These are phyloP conservation scores for Orthosia gothica DNA, from an alignment of 2,888 invertebrate species.

Conservation along the genomic window DNA sequence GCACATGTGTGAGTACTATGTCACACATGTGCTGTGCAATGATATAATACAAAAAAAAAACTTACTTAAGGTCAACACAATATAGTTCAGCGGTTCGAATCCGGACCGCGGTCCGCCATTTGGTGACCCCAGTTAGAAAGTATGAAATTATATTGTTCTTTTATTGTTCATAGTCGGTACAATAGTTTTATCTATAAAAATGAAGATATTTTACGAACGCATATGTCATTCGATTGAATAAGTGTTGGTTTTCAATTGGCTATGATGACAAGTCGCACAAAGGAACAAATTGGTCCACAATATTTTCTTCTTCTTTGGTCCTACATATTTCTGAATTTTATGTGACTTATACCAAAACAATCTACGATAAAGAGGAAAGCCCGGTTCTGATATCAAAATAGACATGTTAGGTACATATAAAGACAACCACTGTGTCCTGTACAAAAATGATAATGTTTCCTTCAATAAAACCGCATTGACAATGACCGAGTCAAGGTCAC, in stretches of 20 bases:
- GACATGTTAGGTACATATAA: not conserved
- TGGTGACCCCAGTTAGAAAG: too few species aligned
- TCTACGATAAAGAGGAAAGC: not conserved
- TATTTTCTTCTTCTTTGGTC: too few species aligned
- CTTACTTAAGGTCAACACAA: too few species aligned
- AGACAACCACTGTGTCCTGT: not conserved
- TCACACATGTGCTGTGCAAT: too few species aligned
- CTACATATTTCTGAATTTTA: too few species aligned
- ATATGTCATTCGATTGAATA: not conserved
- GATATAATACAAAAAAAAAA: too few species aligned
- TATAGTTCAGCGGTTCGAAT: too few species aligned
- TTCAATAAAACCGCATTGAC: constrained; percentile 13
- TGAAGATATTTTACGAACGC: not conserved
- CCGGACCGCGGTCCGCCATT: too few species aligned
- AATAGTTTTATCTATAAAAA: not conserved
- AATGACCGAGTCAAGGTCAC: constrained; percentile 20
- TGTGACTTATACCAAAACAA: not conserved
- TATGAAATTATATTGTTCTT: not conserved
- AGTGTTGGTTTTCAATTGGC: not conserved
- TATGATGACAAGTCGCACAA: not conserved
- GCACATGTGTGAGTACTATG: too few species aligned
- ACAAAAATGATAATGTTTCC: constrained; percentile 7
- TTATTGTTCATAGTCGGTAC: not conserved
- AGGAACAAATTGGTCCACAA: too few species aligned
- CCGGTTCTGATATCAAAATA: not conserved